Evolutionary conservation across 2,113 vertebrate species (phyloP), one percentile per base, ranked within the genome.

Genomic region (Alouatta palliata): DNA sequence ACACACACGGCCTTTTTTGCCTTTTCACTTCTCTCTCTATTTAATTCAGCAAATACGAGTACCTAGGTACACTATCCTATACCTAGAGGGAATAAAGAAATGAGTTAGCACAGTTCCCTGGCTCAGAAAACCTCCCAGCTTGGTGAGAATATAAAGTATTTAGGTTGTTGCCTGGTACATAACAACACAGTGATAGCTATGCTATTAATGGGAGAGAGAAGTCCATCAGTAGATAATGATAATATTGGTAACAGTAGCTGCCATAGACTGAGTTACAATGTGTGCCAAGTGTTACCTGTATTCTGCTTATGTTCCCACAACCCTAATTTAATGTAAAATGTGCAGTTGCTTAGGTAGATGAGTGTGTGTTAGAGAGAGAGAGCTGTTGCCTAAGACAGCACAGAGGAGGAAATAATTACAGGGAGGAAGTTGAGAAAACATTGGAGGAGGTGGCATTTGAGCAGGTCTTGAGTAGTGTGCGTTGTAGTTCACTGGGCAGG

Each of bases 11-110:
- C 40, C 5, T 8, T 83, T 56, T 82, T 68, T 47, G 30, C 19
- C 90, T 90, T 71, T 97, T 77, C 4, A 12, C 25, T 83, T 84
- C n/a, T 68, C 14, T 73, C 27, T 47, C 64, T 68, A 8, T 84
- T 93, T 87, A 71, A 11, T 88, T 54, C 88, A 90, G 54, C 64
- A 84, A 66, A 47, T 77, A 54, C 30, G 27, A 89, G 40, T 32
- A 45, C 12, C 35, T 45, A 0, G 40, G 32, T 56, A 27, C 37
- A n/a, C 7, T 43, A 9, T 90, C n/a, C 9, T 80, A 0, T 84
- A 58, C 14, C 19, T 75, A 35, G 23, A 37, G 47, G 6, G 6
- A 81, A 43, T 86, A 68, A 81, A 83, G 73, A 71, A 91, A 45
- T 47, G n/a, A 75, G 37, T 85, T 35, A 43, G 13, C 14, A 66